A percentile compares a stretch with the other conserved stretches of the same genome.
phyloP scores from a whole-genome alignment of 2,797 vertebrate genomes.

The Hozukius guyotensis region DNA sequence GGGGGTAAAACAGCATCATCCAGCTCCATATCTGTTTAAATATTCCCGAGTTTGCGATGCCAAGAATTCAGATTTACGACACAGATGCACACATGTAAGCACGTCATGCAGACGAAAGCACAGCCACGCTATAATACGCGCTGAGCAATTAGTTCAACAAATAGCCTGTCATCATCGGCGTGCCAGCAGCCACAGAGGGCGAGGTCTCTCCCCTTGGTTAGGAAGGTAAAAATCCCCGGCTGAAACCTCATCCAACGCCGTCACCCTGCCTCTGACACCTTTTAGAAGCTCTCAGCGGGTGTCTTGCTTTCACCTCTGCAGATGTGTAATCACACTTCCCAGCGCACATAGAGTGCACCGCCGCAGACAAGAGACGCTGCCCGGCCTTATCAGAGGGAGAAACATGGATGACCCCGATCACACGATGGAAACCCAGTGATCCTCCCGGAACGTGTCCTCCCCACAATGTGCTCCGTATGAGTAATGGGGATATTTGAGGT shows the following conservation, averaged over 20 bases:
- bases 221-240: slow-evolving; percentile 31
- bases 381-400: slow-evolving; percentile 81
- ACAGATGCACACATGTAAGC: slow-evolving; percentile 37
- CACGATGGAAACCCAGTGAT: slow-evolving; percentile 67
- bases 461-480: slow-evolving; percentile 54
- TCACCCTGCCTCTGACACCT: slow-evolving; percentile 60
- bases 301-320: slow-evolving; percentile 69
- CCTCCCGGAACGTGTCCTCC: slow-evolving; percentile 68
- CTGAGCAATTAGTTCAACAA: slow-evolving; percentile 44
- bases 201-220: slow-evolving; percentile 36
- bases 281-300: slow-evolving; percentile 67
- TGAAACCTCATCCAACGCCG: slow-evolving; percentile 46
- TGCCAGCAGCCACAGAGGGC: slow-evolving; percentile 12
- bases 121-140: slow-evolving; percentile 1
- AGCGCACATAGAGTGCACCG: slow-evolving; percentile 47
- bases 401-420: slow-evolving; percentile 75
- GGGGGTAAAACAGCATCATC: slow-evolving; percentile 22
- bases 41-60: slow-evolving; percentile 38
- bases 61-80: slow-evolving; percentile 48
- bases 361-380: slow-evolving; percentile 70
- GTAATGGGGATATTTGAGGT: slow-evolving; percentile 57
- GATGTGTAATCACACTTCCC: slow-evolving; percentile 72
- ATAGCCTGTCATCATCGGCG: slow-evolving; percentile 11
- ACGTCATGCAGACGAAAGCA: slow-evolving; percentile 4
- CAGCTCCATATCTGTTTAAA: slow-evolving; percentile 39